Conservation (phyloP, 23 tunicate species). For the Phallusia fumigata region DNA sequence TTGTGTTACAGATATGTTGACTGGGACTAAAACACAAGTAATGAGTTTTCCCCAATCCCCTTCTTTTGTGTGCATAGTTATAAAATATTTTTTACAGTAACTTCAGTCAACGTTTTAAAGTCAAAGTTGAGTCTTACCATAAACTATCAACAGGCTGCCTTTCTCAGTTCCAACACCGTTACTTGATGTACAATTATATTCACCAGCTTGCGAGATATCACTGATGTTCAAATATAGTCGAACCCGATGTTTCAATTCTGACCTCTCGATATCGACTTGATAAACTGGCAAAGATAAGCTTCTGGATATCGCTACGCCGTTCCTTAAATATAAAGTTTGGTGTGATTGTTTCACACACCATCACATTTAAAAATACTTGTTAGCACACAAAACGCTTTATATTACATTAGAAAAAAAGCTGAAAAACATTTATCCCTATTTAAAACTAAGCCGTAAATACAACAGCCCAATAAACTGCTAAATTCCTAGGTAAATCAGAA, state of each 20-base stretch:
- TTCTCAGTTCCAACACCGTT: background rate
- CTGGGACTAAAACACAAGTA: background rate
- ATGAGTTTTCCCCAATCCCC: no score
- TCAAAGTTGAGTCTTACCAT: background rate
- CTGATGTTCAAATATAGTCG: background rate
- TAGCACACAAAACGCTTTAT: no score
- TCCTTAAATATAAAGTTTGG: background rate
- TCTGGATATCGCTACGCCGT: background rate
- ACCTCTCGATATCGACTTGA: background rate
- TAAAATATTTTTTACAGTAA: no score
- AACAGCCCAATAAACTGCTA: no score
- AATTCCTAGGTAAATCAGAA: no score
- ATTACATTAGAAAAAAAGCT: no score
- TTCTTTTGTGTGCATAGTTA: no score
- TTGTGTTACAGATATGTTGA: background rate
- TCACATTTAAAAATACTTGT: no score
- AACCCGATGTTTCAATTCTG: background rate
- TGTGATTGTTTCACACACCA: no score
- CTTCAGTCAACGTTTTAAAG: no score
- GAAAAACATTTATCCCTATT: no score
- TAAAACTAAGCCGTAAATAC: no score
- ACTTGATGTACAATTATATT: background rate
- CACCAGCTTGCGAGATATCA: background rate
- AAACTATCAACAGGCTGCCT: background rate
- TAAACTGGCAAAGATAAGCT: background rate